A percentile compares a stretch with the other conserved stretches of the same genome.
Evolutionary conservation across 2,113 vertebrate species (phyloP).

Genomic region (human): GRCh38 chr13:30718501-30719000

Average conservation of each 20-base stretch:
- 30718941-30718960: background rate
- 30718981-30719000: background rate
- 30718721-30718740: background rate
- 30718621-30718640: background rate
- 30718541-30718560: background rate
- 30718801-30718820: no score
- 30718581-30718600: background rate
- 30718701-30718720: background rate
- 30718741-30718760: background rate
- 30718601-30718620: background rate
- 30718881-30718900: background rate
- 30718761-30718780: background rate
- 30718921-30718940: background rate
- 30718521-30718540: background rate
- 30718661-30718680: background rate
- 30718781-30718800: background rate
- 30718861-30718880: no score
- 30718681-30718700: background rate
- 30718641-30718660: background rate
- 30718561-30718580: fast-evolving
- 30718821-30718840: background rate
- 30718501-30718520: background rate
- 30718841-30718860: background rate
- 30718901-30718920: background rate
- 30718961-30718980: background rate